Conservation (phyloP, 2,113 vertebrate species). For the Stercorarius parasiticus region DNA sequence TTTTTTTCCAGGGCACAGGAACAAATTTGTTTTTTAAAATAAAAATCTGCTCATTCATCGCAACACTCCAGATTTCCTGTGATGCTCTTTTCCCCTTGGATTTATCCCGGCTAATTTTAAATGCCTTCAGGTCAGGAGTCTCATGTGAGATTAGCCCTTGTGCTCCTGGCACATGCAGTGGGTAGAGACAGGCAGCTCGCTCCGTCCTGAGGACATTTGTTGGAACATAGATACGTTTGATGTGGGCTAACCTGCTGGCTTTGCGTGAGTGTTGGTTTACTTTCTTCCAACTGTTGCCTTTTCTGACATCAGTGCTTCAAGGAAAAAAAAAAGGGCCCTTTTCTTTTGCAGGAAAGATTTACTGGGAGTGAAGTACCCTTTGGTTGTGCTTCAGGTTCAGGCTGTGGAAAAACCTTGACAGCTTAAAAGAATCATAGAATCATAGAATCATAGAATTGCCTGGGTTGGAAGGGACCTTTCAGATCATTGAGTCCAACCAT, state of each 20-base stretch:
- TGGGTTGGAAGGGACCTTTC: background rate
- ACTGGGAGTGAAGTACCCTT: background rate
- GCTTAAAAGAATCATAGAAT: background rate
- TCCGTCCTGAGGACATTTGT: background rate
- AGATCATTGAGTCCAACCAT: background rate
- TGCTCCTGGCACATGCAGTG: background rate
- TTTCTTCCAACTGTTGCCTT: background rate
- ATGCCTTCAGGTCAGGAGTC: background rate
- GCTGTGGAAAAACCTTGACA: background rate
- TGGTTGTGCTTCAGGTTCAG: background rate
- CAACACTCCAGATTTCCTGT: background rate
- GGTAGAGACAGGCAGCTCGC: background rate
- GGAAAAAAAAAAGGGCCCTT: background rate
- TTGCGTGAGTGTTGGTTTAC: background rate
- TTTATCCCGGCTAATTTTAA: background rate
- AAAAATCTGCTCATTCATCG: background rate
- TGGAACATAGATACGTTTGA: fast-evolving
- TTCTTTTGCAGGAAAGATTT: background rate
- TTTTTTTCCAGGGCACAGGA: background rate
- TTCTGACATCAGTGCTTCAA: background rate
- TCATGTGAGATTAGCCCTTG: background rate
- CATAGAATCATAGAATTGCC: background rate
- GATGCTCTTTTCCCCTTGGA: background rate
- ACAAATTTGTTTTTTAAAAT: background rate
- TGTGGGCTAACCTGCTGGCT: background rate